phyloP scores from a whole-genome alignment of 2,888 invertebrate species.

The Digitonthophagus gazella region DNA sequence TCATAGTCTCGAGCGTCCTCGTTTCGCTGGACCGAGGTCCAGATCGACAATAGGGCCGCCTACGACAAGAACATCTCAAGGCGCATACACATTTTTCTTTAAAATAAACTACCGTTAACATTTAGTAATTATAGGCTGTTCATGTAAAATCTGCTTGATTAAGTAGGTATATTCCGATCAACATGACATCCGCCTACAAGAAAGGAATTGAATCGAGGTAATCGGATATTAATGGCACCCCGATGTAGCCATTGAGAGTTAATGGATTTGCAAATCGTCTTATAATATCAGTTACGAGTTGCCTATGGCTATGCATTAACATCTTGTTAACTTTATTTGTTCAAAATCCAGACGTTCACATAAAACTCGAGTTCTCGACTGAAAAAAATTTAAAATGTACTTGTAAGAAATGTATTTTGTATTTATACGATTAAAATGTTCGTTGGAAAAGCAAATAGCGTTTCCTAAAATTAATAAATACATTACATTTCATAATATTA shows the following conservation, averaged over 20 bases:
- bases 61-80: conserved; percentile 9
- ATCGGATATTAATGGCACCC: background rate
- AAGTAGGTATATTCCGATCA: too few relatives aligned
- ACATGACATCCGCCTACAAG: background rate
- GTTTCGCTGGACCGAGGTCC: background rate
- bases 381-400: too few relatives aligned
- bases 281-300: background rate
- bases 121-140: too few relatives aligned
- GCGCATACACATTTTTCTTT: background rate
- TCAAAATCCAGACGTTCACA: too few relatives aligned
- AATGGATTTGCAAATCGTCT: background rate
- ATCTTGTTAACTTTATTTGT: background rate
- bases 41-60: conserved; percentile 14
- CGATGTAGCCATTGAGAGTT: too few relatives aligned
- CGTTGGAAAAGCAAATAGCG: too few relatives aligned
- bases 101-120: background rate
- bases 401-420: too few relatives aligned
- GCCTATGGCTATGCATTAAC: background rate
- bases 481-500: too few relatives aligned
- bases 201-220: background rate
- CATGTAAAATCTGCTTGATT: too few relatives aligned
- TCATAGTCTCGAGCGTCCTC: conserved; percentile 1
- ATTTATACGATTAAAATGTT: too few relatives aligned
- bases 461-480: too few relatives aligned
- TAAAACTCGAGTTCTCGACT: background rate